Percentiles rank a stretch among this genome's conserved stretches.
These are phyloP conservation scores for Triplophysa rosa DNA, from an alignment of 2,113 vertebrate genomes.

Conservation along the genomic window DNA sequence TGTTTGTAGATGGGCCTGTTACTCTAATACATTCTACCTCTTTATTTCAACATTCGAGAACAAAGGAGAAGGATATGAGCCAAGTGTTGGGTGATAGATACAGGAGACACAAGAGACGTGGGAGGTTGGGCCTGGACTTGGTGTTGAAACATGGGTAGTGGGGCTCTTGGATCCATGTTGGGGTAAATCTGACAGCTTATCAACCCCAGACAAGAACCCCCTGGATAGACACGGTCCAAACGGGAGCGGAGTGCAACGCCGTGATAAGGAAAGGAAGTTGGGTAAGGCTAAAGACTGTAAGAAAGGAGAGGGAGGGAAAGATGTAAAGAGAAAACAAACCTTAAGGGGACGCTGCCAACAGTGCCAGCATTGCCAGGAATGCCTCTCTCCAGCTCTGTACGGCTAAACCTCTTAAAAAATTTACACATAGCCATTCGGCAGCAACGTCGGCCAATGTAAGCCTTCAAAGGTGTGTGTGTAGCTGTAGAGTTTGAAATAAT, in stretches of 20 bases:
- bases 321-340: slow-evolving; percentile 58
- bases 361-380: slow-evolving; percentile 59
- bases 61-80: slow-evolving; percentile 2
- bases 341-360: slow-evolving; percentile 57
- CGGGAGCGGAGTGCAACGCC: slow-evolving; percentile 73
- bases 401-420: slow-evolving; percentile 76
- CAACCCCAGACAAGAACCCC: slow-evolving; percentile 76
- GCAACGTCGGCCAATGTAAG: slow-evolving; percentile 72
- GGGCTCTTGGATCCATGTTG: slow-evolving; percentile 64
- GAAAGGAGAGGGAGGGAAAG: slow-evolving; percentile 56
- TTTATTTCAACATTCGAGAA: slow-evolving; percentile 54
- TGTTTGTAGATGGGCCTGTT: slow-evolving; percentile 60
- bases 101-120: slow-evolving; percentile 19
- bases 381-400: slow-evolving; percentile 50
- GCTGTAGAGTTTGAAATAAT: background rate
- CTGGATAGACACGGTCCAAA: slow-evolving; percentile 72
- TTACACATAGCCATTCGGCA: slow-evolving; percentile 67
- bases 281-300: slow-evolving; percentile 61
- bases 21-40: slow-evolving; percentile 56
- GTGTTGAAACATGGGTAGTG: slow-evolving; percentile 17
- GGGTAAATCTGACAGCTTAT: slow-evolving; percentile 74
- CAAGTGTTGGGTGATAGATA: background rate
- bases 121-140: background rate
- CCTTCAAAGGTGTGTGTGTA: slow-evolving; percentile 56
- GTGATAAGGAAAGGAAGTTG: slow-evolving; percentile 74